phyloP scores from a whole-genome alignment of 2,888 invertebrate species.

The Prosapia bicincta region DNA sequence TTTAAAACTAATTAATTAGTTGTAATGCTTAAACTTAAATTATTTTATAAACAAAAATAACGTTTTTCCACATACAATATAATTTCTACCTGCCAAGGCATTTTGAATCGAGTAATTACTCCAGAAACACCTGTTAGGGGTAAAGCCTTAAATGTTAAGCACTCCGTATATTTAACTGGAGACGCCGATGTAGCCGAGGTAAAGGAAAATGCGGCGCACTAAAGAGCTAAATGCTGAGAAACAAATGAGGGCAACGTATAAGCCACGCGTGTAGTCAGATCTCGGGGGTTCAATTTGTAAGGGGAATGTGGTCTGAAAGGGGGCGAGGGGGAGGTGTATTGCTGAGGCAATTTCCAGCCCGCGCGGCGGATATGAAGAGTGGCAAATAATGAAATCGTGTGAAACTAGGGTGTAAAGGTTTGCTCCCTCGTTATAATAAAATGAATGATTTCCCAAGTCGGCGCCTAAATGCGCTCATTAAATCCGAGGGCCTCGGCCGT shows the following conservation, averaged over 20 bases:
- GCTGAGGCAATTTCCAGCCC: not conserved
- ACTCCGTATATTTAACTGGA: not conserved
- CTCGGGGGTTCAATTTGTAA: not conserved
- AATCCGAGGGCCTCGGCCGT: not conserved
- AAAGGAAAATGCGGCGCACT: not conserved
- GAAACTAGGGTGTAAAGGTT: not conserved
- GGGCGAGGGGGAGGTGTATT: not conserved
- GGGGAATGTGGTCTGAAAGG: not conserved
- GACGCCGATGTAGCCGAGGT: not conserved
- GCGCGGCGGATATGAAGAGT: not conserved
- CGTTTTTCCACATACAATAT: no score
- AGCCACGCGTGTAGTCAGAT: not conserved
- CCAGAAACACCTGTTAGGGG: not conserved
- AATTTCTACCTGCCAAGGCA: no score
- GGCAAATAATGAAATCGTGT: not conserved
- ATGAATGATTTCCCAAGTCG: not conserved
- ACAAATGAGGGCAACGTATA: not conserved
- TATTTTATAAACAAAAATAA: no score
- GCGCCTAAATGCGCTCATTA: not conserved
- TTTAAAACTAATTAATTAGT: no score
- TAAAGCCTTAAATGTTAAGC: not conserved
- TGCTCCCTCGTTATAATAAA: not conserved
- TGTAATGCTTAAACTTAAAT: no score
- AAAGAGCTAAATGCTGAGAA: not conserved
- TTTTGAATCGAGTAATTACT: no score